Conservation (phyloP, 2,797 vertebrate genomes). For the Sardinella longiceps region DNA sequence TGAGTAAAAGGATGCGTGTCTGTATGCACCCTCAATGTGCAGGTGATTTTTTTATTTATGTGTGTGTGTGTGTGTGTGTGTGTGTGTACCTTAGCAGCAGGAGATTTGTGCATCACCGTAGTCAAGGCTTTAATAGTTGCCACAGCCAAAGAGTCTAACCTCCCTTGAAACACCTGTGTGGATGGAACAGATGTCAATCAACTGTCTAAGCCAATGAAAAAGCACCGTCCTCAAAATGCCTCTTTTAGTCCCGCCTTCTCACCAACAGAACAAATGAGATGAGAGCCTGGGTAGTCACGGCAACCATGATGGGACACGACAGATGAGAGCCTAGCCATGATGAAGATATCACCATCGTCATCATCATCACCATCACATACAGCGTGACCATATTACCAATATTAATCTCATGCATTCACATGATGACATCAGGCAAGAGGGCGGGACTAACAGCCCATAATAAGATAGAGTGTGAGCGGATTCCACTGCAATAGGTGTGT, state of each 20-base stretch:
- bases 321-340: not conserved
- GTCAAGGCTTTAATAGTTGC: conserved; percentile 95
- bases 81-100: conserved; percentile 89
- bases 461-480: no score
- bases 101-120: conserved; percentile 96
- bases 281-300: not conserved
- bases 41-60: not conserved
- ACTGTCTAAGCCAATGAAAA: not conserved
- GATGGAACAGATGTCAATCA: conserved; percentile 34
- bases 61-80: not conserved
- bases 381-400: not conserved
- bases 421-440: not conserved
- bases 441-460: not conserved
- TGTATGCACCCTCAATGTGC: not conserved
- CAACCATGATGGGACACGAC: not conserved
- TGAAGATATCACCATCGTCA: not conserved
- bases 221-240: not conserved
- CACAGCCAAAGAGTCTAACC: conserved; percentile 88
- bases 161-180: conserved; percentile 90
- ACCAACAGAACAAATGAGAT: not conserved
- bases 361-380: not conserved
- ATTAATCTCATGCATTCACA: not conserved
- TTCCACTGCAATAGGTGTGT: no score
- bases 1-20: not conserved
- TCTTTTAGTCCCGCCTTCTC: conserved; percentile 50